Evolutionary conservation across 1,140 invertebrate genomes (phyloP).

Genomic region (Brachionus plicatilis): DNA sequence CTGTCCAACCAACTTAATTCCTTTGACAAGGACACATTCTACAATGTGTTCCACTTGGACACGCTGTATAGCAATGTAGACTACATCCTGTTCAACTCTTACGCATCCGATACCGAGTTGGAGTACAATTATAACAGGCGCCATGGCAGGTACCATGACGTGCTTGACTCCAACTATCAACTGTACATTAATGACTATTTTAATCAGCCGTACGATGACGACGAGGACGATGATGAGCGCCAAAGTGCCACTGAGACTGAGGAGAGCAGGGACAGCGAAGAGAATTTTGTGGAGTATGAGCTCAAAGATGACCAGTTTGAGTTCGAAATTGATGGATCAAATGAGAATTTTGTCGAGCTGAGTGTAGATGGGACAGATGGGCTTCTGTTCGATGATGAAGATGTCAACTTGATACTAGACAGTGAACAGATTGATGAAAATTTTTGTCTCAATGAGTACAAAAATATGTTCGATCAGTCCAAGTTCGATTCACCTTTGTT

Average conservation of each 20-base stretch:
- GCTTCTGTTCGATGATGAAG: slow-evolving; percentile 27
- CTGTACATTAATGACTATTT: slow-evolving; percentile 40
- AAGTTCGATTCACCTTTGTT: background rate
- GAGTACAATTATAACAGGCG: slow-evolving; percentile 33
- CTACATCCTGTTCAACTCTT: slow-evolving; percentile 29
- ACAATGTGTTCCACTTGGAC: slow-evolving; percentile 36
- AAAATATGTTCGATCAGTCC: background rate
- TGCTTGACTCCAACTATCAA: slow-evolving; percentile 25
- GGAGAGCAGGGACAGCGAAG: background rate
- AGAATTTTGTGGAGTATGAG: slow-evolving; percentile 2
- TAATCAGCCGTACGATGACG: slow-evolving; percentile 36
- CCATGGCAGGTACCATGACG: background rate
- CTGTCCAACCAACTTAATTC: slow-evolving; percentile 8
- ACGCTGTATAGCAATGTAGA: slow-evolving; percentile 37
- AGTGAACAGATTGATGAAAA: background rate
- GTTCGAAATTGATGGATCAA: slow-evolving; percentile 7
- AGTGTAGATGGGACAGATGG: slow-evolving; percentile 30
- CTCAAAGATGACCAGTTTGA: slow-evolving; percentile 32
- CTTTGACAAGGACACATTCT: slow-evolving; percentile 9
- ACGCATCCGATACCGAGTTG: slow-evolving; percentile 30
- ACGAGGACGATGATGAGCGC: background rate
- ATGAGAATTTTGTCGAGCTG: slow-evolving; percentile 12
- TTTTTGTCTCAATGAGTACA: background rate
- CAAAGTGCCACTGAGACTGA: background rate
- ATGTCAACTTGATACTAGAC: slow-evolving; percentile 1